Conservation (phyloP, 2,797 vertebrate genomes). For the Staurois parvus region DNA sequence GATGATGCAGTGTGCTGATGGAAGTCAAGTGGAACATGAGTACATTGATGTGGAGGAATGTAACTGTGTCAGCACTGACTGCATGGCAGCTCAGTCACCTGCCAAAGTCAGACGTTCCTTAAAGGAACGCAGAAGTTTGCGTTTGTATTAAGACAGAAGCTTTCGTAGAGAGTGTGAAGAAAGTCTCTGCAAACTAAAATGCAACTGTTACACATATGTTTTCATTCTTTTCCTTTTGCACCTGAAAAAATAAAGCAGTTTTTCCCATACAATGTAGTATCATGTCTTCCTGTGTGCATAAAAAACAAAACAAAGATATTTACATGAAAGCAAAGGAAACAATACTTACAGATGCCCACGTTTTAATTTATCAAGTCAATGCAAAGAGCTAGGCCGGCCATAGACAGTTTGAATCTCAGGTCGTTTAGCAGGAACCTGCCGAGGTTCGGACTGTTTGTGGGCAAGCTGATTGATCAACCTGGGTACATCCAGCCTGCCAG, state of each 20-base stretch:
- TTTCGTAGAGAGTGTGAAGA: not conserved
- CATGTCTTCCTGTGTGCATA: not conserved
- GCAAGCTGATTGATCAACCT: too few relatives aligned
- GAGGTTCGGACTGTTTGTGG: too few relatives aligned
- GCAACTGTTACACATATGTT: not conserved
- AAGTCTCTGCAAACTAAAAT: not conserved
- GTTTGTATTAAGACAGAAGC: not conserved
- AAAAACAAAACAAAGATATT: not conserved
- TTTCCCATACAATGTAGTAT: not conserved
- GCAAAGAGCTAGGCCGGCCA: too few relatives aligned
- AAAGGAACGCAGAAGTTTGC: not conserved
- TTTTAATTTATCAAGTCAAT: too few relatives aligned
- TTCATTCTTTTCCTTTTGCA: not conserved
- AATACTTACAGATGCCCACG: too few relatives aligned
- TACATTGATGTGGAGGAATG: slow-evolving; percentile 75
- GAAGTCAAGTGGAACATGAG: slow-evolving; percentile 66
- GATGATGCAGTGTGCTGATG: slow-evolving; percentile 77
- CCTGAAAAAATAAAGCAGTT: not conserved
- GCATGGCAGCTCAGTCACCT: not conserved
- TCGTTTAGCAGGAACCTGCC: too few relatives aligned
- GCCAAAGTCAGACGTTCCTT: not conserved
- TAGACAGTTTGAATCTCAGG: too few relatives aligned
- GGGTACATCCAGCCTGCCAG: too few relatives aligned
- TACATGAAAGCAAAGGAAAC: too few relatives aligned
- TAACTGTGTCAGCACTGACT: slow-evolving; percentile 68